A percentile compares a stretch with the other conserved stretches of the same genome.
Evolutionary conservation across 1,140 invertebrate genomes (phyloP).

Genomic region (Ips nitidus): DNA sequence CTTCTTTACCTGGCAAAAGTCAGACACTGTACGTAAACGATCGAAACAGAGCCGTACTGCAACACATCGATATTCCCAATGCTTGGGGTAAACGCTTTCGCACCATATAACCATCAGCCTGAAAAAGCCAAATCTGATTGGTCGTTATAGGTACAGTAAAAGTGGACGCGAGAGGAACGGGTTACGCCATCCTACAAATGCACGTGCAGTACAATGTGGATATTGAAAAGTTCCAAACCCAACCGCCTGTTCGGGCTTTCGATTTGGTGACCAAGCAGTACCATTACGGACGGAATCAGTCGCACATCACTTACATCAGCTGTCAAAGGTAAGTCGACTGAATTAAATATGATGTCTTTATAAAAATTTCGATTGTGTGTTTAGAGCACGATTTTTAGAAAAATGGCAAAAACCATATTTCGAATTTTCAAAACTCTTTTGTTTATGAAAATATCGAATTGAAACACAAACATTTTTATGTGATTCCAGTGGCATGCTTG

Average conservation of each 20-base stretch:
- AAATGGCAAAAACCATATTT: too few relatives aligned
- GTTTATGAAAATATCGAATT: too few relatives aligned
- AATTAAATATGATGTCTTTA: neutral
- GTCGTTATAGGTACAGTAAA: constrained; percentile 65
- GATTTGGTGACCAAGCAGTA: constrained; percentile 68
- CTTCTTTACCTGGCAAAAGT: constrained; percentile 66
- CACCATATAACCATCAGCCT: too few relatives aligned
- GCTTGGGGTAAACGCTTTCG: constrained; percentile 70
- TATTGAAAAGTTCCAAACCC: constrained; percentile 79
- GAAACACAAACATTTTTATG: too few relatives aligned
- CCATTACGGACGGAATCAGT: constrained; percentile 90
- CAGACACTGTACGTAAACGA: constrained; percentile 68
- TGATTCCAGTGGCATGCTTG: too few relatives aligned
- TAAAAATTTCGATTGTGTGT: neutral
- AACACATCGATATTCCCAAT: constrained; percentile 80
- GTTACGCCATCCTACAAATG: constrained; percentile 90
- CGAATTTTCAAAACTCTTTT: too few relatives aligned
- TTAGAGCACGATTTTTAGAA: too few relatives aligned
- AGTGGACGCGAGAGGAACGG: constrained; percentile 85
- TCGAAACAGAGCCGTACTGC: constrained; percentile 73
- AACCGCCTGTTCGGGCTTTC: constrained; percentile 79
- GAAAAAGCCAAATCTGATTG: too few relatives aligned
- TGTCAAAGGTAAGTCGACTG: constrained; percentile 71
- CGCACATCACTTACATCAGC: constrained; percentile 80
- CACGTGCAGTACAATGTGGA: constrained; percentile 95